Percentiles rank a stretch among this genome's conserved stretches.
Evolutionary conservation across 2,888 invertebrate species (phyloP).

Genomic region (Drosophila niveifrons): DNA sequence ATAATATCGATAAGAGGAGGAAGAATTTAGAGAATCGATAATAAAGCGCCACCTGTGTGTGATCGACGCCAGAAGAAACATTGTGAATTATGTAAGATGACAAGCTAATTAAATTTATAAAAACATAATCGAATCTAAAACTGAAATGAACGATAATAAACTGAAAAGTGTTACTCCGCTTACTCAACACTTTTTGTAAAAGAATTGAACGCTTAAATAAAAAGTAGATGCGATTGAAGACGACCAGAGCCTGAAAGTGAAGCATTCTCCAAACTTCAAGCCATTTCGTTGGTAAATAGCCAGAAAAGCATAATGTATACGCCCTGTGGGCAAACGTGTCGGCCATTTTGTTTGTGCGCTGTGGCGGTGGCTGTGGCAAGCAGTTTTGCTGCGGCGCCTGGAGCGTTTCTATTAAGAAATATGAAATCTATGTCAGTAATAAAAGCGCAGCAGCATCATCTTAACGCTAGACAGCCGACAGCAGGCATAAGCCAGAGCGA

Average conservation of each 20-base stretch:
- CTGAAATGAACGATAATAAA: no score
- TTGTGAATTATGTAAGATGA: no score
- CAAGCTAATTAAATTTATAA: no score
- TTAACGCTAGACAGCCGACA: slow-evolving; percentile 43
- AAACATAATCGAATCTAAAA: no score
- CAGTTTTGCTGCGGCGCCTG: slow-evolving; percentile 24
- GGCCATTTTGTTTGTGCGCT: slow-evolving; percentile 22
- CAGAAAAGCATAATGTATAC: background rate
- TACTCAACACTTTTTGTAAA: background rate
- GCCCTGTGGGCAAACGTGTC: background rate
- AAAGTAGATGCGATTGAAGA: background rate
- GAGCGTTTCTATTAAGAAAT: slow-evolving; percentile 41
- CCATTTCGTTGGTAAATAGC: background rate
- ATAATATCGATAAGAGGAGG: no score
- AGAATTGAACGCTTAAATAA: background rate
- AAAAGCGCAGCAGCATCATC: slow-evolving; percentile 32
- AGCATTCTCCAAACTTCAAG: background rate
- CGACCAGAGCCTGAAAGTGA: background rate
- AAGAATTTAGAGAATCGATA: no score
- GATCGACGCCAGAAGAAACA: no score
- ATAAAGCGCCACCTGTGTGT: no score
- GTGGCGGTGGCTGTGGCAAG: slow-evolving; percentile 27
- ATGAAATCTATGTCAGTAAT: slow-evolving; percentile 33
- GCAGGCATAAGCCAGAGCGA: slow-evolving; percentile 5
- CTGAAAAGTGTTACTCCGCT: no score